Evolutionary conservation across 2,113 vertebrate genomes (phyloP).

Genomic region (Hiodon alosoides): DNA sequence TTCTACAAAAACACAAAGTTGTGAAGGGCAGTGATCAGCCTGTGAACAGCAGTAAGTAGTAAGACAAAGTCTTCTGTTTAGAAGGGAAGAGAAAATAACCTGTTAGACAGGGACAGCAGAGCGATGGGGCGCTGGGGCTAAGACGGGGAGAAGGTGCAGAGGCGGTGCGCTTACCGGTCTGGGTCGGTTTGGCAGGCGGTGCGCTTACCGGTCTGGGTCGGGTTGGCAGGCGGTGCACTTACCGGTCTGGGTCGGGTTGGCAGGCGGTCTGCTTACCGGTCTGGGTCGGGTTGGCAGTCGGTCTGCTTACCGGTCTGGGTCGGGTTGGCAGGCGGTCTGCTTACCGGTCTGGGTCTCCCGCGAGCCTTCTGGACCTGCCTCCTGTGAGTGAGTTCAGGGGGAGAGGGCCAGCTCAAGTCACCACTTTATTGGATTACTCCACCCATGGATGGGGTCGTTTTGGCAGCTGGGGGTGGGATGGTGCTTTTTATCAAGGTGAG

Average conservation of each 20-base stretch:
- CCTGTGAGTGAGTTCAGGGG: conserved; percentile 50
- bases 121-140: too few relatives aligned
- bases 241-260: conserved; percentile 31
- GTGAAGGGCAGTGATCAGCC: too few relatives aligned
- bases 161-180: too few relatives aligned
- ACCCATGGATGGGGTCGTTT: conserved; percentile 65
- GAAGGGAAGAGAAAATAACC: too few relatives aligned
- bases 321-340: too few relatives aligned
- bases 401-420: conserved; percentile 34
- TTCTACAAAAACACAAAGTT: too few relatives aligned
- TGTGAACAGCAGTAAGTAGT: too few relatives aligned
- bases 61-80: too few relatives aligned
- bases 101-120: too few relatives aligned
- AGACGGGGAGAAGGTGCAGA: neutral
- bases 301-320: too few relatives aligned
- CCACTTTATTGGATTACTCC: conserved; percentile 65
- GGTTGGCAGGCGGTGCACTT: too few relatives aligned
- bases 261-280: neutral
- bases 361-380: conserved; percentile 55
- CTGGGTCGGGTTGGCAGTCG: conserved; percentile 27
- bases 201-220: too few relatives aligned
- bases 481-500: conserved; percentile 54
- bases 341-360: conserved; percentile 47
- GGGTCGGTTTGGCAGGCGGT: neutral
- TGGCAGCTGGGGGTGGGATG: conserved; percentile 34